Evolutionary conservation across 2,888 invertebrate genomes (phyloP), one percentile per base, ranked within the genome.

Genomic region (Philaethria dido): DNA sequence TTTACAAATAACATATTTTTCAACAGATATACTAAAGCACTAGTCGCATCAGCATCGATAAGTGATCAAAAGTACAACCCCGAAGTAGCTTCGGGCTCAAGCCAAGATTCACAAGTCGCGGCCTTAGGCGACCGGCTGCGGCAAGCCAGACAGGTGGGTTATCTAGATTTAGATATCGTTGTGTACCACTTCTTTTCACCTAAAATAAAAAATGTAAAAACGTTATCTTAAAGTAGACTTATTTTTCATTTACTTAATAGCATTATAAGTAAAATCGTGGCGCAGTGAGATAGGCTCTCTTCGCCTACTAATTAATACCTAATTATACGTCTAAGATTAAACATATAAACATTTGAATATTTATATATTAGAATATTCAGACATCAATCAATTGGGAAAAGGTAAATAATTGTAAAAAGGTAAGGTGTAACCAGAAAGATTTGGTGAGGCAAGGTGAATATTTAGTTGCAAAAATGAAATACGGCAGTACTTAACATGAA

Each of bases 21-120:
- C 8, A 60, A 60, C 45, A 60, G 44, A 45, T 60, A 60, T 18
- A 94, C 95, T 13, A 96, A 96, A 80, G 94, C 95, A 0, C 94
- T 97, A 9, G 96, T 96, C 22, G 94, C 95, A 45, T 90, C 92
- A 4, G 94, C 96, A 55, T 96, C 96, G 8, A 80, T 95, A 66
- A 94, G 94, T 73, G 95, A 96, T 74, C 97, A 97, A 84, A 95
- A 95, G 81, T 97, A 97, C 89, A 97, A 97, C 83, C 97, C 97
- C 0, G 97, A 97, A 87, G 89, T 94, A 50, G 88, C 92, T 62
- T 84, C 82, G 5, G 78, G 77, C 11, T 78, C 79, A 0, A 84
- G 89, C 13, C 88, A 86, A 71, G 89, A 92, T 70, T 72, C 84
- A 1, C 77, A 86, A 69, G 86, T 95, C 13, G 93, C 94, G 1